These are phyloP conservation scores for Sparidentex hasta DNA, from an alignment of 2,797 vertebrate species.

Conservation along the genomic window DNA sequence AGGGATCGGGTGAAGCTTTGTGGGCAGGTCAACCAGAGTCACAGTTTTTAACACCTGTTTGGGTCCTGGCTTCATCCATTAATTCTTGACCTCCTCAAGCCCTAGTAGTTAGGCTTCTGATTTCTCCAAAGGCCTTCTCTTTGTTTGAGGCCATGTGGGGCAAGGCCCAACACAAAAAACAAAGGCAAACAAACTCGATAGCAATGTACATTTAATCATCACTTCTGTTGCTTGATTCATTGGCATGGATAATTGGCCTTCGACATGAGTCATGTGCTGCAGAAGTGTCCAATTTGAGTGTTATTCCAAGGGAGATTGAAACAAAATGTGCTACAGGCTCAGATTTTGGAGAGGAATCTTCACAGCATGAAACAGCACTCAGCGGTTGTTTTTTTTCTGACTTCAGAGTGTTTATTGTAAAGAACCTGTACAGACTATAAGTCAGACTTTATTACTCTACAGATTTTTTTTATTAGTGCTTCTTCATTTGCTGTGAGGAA, in stretches of 20 bases:
- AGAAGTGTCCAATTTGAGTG: slow-evolving; percentile 11
- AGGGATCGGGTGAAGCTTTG: no score
- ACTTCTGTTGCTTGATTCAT: not conserved
- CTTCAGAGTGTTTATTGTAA: slow-evolving; percentile 20
- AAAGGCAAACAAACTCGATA: not conserved
- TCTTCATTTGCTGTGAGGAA: slow-evolving; percentile 47
- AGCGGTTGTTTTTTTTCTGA: not conserved
- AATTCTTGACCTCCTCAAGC: no score
- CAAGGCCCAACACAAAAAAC: no score
- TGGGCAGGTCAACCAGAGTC: no score
- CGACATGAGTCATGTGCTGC: slow-evolving; percentile 1
- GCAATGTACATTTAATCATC: not conserved
- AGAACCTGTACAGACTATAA: slow-evolving; percentile 13
- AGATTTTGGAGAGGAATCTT: slow-evolving; percentile 15
- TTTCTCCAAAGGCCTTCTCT: no score
- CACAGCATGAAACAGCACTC: not conserved
- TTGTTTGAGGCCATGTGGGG: no score
- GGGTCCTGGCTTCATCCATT: no score
- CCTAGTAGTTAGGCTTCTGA: no score
- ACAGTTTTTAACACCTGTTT: no score
- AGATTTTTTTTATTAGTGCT: slow-evolving; percentile 41
- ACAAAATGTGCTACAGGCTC: slow-evolving; percentile 9
- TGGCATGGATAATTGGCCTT: not conserved
- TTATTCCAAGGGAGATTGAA: slow-evolving; percentile 6
- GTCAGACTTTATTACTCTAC: slow-evolving; percentile 33